These are phyloP conservation scores for Rotaria macrura DNA, from an alignment of 2,888 invertebrate genomes.

Conservation along the genomic window DNA sequence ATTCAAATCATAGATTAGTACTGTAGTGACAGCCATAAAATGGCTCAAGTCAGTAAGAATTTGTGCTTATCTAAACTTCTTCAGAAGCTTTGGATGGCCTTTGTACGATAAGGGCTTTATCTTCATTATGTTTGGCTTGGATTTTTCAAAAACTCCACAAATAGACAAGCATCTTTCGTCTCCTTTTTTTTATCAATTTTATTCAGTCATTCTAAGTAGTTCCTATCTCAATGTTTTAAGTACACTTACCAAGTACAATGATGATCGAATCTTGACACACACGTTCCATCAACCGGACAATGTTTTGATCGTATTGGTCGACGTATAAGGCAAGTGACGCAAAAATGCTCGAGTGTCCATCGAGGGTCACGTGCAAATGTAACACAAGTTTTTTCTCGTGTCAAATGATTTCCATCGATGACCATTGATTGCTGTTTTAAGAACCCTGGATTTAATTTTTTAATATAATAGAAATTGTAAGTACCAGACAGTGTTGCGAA, in stretches of 20 bases:
- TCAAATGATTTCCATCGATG: not conserved
- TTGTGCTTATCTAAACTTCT: no score
- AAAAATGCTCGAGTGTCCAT: not conserved
- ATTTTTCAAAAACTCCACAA: no score
- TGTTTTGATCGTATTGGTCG: constrained; percentile 20
- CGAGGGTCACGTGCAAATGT: not conserved
- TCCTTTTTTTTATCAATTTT: no score
- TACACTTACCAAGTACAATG: constrained; percentile 8
- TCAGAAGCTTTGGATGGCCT: no score
- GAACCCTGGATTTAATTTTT: not conserved
- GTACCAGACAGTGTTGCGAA: not conserved
- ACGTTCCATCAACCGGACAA: not conserved
- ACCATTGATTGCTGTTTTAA: not conserved
- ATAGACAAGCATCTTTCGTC: no score
- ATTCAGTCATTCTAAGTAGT: no score
- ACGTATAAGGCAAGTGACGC: constrained; percentile 15
- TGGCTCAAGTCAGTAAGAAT: no score
- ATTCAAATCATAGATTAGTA: no score
- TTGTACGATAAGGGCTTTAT: no score
- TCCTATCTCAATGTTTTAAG: no score
- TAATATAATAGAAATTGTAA: not conserved
- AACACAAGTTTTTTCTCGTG: not conserved
- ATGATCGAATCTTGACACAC: not conserved
- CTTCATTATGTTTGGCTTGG: no score
- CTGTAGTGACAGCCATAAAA: no score